Evolutionary conservation across 1,140 invertebrate species (phyloP).

Genomic region (Ericerus pela): DNA sequence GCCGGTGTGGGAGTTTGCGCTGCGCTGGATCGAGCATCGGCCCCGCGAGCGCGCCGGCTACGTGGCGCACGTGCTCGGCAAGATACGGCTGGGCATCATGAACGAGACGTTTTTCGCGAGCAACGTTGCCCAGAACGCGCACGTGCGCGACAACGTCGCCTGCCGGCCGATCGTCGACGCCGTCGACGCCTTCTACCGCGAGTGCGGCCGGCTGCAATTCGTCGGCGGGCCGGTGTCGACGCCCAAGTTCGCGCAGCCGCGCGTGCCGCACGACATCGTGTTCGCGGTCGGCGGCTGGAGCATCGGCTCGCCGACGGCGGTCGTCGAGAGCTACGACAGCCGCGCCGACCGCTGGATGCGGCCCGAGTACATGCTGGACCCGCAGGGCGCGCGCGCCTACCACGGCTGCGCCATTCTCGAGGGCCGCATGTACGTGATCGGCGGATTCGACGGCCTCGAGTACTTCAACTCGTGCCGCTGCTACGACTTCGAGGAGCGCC

Average conservation of each 20-base stretch:
- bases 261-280: constrained; percentile 50
- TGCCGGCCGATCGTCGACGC: neutral
- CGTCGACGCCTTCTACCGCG: constrained; percentile 45
- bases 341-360: constrained; percentile 57
- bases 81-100: constrained; percentile 66
- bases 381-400: constrained; percentile 47
- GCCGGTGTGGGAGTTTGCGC: constrained; percentile 44
- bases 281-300: constrained; percentile 65
- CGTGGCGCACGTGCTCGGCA: constrained; percentile 57
- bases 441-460: constrained; percentile 48
- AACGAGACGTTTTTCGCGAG: constrained; percentile 65
- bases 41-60: constrained; percentile 42
- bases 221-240: constrained; percentile 58
- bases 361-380: constrained; percentile 40
- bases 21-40: constrained; percentile 48
- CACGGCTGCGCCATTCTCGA: constrained; percentile 50
- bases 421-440: constrained; percentile 47
- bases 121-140: constrained; percentile 31
- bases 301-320: constrained; percentile 49
- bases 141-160: constrained; percentile 1
- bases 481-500: constrained; percentile 45
- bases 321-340: constrained; percentile 62
- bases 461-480: constrained; percentile 48
- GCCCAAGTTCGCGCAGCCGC: constrained; percentile 47
- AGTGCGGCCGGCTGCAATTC: constrained; percentile 44